Base-by-base conservation (phyloP, 1,140 invertebrate species). In the Chrysomallon squamiferum region DNA sequence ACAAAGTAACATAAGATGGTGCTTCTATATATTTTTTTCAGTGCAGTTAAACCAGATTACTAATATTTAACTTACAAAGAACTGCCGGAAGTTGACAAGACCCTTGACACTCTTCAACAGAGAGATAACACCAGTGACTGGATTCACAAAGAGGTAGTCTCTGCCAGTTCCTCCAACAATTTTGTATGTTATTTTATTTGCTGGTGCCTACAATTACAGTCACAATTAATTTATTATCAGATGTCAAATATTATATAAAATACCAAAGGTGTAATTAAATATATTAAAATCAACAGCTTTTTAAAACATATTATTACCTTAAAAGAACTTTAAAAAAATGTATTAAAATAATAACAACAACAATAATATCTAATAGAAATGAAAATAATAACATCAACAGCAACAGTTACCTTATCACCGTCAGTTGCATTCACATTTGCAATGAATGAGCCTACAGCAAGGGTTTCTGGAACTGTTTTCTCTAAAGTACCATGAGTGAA, bases 401-500 rank as follows among this genome's bases (percentile, higher is more conserved):
- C 15, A 38, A 38, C 15, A 38, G 6, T 38, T 50, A 47, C 54
- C 30, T 15, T 32, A 71, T 83, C 81, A 56, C 11, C 30, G 71
- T 83, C 81, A 5, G 72, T 74, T 3, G 81, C 81, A 60, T 71
- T 73, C 27, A 83, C 70, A 13, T 52, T 57, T 6, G 72, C 57
- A 38, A 83, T 54, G 27, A 63, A 52, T 20, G 59, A 61, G 13
- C 77, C 75, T 13, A 62, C 61, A 7, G 57, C n/a, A 20, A 62
- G 63, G 11, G 59, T 75, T 50, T 73, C 71, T 27, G 67, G 62
- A 33, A 81, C 75, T 20, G 30, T 13, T 9, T 32, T n/a, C 4
- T 25, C 3, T 11, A 72, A 47, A 4, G 56, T 13, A 7, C 18
- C 11, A 33, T 67, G 64, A 1, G 27, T 15, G 78, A 96, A 97